Evolutionary conservation across 2,797 vertebrate species (phyloP).

Genomic region (Corythornis leucogaster): DNA sequence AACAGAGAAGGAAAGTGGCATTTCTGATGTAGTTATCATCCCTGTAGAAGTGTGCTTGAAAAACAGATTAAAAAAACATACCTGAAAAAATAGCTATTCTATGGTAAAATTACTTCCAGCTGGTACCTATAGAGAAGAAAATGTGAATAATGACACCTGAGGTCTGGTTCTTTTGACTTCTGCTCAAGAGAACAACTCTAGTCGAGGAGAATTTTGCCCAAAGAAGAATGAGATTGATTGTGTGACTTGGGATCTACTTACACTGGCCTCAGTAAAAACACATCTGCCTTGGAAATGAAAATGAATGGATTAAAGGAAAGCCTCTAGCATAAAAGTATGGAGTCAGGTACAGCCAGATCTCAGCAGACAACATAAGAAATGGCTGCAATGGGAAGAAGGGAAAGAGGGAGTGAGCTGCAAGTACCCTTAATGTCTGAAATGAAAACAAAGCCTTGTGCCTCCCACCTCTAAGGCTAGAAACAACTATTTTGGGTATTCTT

Average conservation of each 20-base stretch:
- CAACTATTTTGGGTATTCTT: background rate
- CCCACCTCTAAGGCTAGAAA: background rate
- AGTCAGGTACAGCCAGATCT: background rate
- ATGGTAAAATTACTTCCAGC: background rate
- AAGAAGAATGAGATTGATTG: background rate
- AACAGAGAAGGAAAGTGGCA: background rate
- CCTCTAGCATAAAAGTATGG: background rate
- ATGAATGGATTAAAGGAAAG: background rate
- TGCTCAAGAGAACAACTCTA: background rate
- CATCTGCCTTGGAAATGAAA: background rate
- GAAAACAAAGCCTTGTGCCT: background rate
- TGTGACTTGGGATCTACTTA: background rate
- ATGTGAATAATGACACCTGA: background rate
- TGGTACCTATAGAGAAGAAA: background rate
- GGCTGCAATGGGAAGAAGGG: background rate
- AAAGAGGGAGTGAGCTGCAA: background rate
- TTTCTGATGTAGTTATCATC: background rate
- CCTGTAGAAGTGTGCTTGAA: background rate
- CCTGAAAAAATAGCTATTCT: constrained; percentile 10
- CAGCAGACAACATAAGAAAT: background rate
- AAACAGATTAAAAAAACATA: constrained; percentile 3
- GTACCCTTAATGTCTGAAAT: background rate
- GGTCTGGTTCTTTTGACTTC: background rate
- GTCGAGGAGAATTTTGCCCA: background rate
- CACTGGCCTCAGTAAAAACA: background rate